Evolutionary conservation across 2,888 invertebrate genomes (phyloP).

Genomic region (Hoplodrina ambigua): DNA sequence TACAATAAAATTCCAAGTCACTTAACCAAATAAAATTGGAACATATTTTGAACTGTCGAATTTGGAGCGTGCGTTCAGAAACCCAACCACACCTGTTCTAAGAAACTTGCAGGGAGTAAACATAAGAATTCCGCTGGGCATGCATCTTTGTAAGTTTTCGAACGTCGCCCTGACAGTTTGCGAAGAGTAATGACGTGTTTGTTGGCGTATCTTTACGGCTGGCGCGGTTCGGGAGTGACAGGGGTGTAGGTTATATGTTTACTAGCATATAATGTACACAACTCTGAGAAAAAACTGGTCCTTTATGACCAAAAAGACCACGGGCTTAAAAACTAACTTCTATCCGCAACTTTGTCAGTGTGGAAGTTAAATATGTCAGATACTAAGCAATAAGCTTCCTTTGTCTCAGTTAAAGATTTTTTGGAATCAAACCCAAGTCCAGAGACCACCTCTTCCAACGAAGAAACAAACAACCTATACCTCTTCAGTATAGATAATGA

Average conservation of each 20-base stretch:
- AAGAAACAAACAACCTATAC: too few species aligned
- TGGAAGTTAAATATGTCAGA: too few species aligned
- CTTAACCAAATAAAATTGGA: constrained; percentile 19
- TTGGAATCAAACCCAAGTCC: too few species aligned
- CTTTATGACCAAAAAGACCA: not conserved
- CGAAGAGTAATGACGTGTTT: constrained; percentile 70
- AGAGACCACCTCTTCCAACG: too few species aligned
- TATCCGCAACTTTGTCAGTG: too few species aligned
- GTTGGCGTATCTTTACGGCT: constrained; percentile 68
- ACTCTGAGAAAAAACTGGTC: not conserved
- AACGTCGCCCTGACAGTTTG: constrained; percentile 66
- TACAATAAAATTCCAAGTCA: not conserved
- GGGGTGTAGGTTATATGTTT: constrained; percentile 28
- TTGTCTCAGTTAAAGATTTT: too few species aligned
- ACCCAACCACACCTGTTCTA: constrained; percentile 58
- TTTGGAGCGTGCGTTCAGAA: constrained; percentile 43
- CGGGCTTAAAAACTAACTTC: not conserved
- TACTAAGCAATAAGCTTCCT: too few species aligned
- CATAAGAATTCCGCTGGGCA: constrained; percentile 68
- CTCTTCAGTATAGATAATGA: too few species aligned
- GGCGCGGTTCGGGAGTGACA: constrained; percentile 39
- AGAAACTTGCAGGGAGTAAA: constrained; percentile 68
- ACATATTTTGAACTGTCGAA: constrained; percentile 48
- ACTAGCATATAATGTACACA: not conserved
- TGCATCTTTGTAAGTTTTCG: constrained; percentile 70